A percentile compares a stretch with the other conserved stretches of the same genome.
phyloP scores from a whole-genome alignment of 2,888 invertebrate species.

The Omphaloscelis lunosa region DNA sequence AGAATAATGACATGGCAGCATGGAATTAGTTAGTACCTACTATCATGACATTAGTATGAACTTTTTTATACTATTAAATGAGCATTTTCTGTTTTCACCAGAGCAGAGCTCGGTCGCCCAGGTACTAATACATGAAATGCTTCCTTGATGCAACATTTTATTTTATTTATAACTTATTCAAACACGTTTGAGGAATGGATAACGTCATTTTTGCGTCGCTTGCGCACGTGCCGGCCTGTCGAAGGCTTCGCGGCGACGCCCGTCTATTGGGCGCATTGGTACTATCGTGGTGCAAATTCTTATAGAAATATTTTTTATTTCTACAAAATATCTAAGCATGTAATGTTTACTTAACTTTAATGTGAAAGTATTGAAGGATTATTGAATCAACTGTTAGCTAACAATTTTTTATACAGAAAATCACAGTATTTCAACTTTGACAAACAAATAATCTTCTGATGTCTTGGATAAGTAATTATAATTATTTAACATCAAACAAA shows the following conservation, averaged over 20 bases:
- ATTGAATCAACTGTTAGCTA: neutral
- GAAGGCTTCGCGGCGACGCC: conserved; percentile 70
- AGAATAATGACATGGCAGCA: too few relatives aligned
- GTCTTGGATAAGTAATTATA: neutral
- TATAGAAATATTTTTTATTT: neutral
- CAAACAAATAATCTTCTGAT: neutral
- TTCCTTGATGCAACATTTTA: conserved; percentile 34
- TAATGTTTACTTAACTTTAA: neutral
- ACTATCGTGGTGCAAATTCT: conserved; percentile 42
- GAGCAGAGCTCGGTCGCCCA: too few relatives aligned
- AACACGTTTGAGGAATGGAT: conserved; percentile 47
- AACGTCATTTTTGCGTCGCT: conserved; percentile 67
- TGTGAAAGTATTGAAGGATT: neutral
- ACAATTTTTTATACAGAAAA: neutral
- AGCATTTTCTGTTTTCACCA: too few relatives aligned
- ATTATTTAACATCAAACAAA: neutral
- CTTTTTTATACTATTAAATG: too few relatives aligned
- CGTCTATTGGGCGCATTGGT: conserved; percentile 63
- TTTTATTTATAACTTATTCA: conserved; percentile 37
- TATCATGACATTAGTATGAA: too few relatives aligned
- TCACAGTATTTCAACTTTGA: neutral
- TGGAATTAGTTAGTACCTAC: too few relatives aligned
- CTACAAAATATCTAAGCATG: neutral
- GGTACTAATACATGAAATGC: conserved; percentile 13
- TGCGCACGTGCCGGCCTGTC: conserved; percentile 73